Conservation (phyloP, 2,113 vertebrate genomes). For the Chamaea fasciata region DNA sequence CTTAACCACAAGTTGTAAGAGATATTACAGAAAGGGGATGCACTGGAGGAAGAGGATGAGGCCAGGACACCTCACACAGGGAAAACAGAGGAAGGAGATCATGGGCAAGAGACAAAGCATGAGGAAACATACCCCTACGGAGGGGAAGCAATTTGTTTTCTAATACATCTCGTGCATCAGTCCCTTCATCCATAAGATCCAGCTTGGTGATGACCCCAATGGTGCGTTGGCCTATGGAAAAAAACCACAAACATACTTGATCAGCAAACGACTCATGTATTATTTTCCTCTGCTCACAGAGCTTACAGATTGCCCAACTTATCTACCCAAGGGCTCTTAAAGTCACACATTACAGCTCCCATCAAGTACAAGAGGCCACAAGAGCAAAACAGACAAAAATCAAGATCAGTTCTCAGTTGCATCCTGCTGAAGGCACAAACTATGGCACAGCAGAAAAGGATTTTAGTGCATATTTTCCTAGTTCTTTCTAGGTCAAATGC, state of each 20-base stretch:
- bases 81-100: neutral
- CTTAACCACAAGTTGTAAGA: neutral
- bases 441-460: neutral
- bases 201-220: constrained; percentile 98
- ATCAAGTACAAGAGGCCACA: neutral
- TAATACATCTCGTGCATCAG: constrained; percentile 92
- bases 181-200: constrained; percentile 98
- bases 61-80: neutral
- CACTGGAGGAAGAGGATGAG: neutral
- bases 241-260: neutral
- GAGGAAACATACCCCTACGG: constrained; percentile 80
- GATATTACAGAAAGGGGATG: neutral
- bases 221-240: constrained; percentile 83
- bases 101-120: neutral
- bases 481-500: neutral
- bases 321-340: neutral
- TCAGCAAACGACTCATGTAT: neutral
- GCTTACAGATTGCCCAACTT: neutral
- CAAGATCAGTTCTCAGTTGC: neutral
- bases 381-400: neutral
- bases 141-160: constrained; percentile 96
- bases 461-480: neutral
- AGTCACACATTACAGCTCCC: neutral
- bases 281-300: neutral
- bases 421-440: neutral